phyloP scores from a whole-genome alignment of 2,888 invertebrate genomes.

The Allacma fusca region DNA sequence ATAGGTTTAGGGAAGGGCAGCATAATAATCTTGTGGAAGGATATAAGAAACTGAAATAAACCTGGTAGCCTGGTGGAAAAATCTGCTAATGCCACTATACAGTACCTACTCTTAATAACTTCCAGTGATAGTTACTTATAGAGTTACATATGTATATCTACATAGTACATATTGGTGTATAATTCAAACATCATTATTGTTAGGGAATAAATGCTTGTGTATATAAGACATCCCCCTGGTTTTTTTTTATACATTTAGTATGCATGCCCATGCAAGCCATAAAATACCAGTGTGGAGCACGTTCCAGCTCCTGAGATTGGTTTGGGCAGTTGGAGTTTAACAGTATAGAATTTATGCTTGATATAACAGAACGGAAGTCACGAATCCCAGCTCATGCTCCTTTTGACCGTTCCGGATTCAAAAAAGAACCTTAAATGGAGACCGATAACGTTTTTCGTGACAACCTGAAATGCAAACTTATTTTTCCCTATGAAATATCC shows the following conservation, averaged over 20 bases:
- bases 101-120: neutral
- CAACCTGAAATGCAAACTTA: conserved; percentile 23
- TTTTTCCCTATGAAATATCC: neutral
- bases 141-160: too few relatives aligned
- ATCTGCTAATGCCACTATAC: neutral
- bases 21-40: neutral
- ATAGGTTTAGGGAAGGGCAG: neutral
- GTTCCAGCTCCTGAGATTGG: neutral
- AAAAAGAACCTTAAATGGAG: neutral
- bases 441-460: conserved; percentile 28
- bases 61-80: neutral
- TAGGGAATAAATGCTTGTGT: too few relatives aligned
- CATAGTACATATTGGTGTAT: too few relatives aligned
- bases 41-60: neutral
- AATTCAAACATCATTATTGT: too few relatives aligned
- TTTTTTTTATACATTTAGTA: too few relatives aligned
- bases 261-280: too few relatives aligned
- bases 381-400: conserved; percentile 31
- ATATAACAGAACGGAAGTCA: conserved; percentile 23
- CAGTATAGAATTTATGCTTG: neutral
- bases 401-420: conserved; percentile 1
- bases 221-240: too few relatives aligned
- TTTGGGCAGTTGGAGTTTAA: too few relatives aligned
- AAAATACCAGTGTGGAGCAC: neutral
- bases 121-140: too few relatives aligned